Base-by-base conservation (phyloP, 2,113 vertebrate species). In the Neodontobutis hainanensis region DNA sequence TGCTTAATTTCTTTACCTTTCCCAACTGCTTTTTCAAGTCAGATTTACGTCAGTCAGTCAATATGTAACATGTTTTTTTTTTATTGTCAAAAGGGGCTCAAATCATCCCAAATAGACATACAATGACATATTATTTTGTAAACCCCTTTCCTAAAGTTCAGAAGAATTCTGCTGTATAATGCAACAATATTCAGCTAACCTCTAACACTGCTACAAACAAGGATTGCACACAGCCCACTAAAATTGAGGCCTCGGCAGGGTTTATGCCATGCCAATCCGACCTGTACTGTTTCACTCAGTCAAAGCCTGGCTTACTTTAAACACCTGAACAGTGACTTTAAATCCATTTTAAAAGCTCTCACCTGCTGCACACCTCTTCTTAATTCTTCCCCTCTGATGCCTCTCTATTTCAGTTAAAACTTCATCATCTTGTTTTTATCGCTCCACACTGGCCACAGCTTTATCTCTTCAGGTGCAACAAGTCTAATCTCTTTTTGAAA, bases 401-500 rank as follows among this genome's bases (percentile, higher is more conserved):
- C 55, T 84, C 15, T 15, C 59, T 70, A 70, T 73, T 87, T 63
- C 43, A 46, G 15, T 69, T 75, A 45, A 50, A 65, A 50, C 75
- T 83, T 69, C 36, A 38, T 81, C 62, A 57, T 62, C 59, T 58
- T 47, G 53, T 75, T 81, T 82, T 80, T 61, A 36, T 71, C 34
- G 59, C 65, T 68, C 75, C 67, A 16, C 0, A 35, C 38, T 4
- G 38, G 68, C 59, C 3, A 6, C 53, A 60, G 45, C 52, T 14
- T 78, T 70, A 79, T 77, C 61, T 78, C 83, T 61, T 75, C 73
- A 73, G 85, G 73, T 46, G 2, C 62, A 75, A 52, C 44, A 1
- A 43, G 81, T 77, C 80, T 80, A 46, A 70, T 68, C 68, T 74
- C 56, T 59, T 61, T 70, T 81, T 69, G 74, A 71, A 84, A 85